Conservation (phyloP, 2,797 vertebrate genomes). For the Coilia nasus region DNA sequence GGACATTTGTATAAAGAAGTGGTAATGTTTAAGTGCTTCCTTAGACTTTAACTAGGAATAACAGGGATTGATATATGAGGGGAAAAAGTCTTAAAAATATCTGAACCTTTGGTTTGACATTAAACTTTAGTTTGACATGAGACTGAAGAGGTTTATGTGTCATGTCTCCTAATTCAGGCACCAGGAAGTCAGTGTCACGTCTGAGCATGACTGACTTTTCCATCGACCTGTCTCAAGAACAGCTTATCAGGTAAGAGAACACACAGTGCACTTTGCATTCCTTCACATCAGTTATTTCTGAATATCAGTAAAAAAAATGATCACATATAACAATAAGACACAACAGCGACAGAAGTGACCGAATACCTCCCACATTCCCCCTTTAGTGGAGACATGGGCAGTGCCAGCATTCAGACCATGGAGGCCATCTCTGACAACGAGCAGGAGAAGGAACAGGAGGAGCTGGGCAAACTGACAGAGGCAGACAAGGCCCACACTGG, state of each 20-base stretch:
- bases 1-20: not conserved
- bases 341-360: too few relatives aligned
- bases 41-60: not conserved
- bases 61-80: too few relatives aligned
- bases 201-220: slow-evolving; percentile 68
- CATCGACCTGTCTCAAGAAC: slow-evolving; percentile 69
- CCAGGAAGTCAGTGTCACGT: slow-evolving; percentile 62
- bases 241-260: slow-evolving; percentile 67
- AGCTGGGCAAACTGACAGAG: slow-evolving; percentile 75
- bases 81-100: not conserved
- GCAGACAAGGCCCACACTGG: slow-evolving; percentile 77
- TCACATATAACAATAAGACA: too few relatives aligned
- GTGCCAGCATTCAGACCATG: slow-evolving; percentile 58
- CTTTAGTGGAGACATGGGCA: slow-evolving; percentile 61
- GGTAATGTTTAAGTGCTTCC: not conserved
- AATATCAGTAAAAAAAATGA: too few relatives aligned
- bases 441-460: slow-evolving; percentile 70
- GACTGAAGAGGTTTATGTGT: not conserved
- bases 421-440: slow-evolving; percentile 57
- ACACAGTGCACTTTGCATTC: not conserved
- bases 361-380: not conserved
- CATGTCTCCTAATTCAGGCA: slow-evolving; percentile 53
- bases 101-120: not conserved
- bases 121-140: not conserved
- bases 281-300: not conserved